A percentile compares a stretch with the other conserved stretches of the same genome.
Conservation (phyloP, 2,113 vertebrate genomes). For the Paralichthys olivaceus region DNA sequence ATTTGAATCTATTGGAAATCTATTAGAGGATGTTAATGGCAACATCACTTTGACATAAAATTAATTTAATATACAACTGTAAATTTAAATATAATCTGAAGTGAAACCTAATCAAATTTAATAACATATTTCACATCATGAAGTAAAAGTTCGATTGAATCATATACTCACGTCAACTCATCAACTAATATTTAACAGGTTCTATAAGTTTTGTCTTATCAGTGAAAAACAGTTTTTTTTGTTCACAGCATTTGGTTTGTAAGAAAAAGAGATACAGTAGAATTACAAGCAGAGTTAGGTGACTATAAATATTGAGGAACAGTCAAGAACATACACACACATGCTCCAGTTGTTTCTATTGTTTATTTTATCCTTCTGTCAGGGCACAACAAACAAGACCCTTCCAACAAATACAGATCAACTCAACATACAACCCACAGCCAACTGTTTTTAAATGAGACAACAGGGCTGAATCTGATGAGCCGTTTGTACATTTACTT, state of each 20-base stretch:
- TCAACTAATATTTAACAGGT: neutral
- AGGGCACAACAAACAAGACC: constrained; percentile 43
- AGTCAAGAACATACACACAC: neutral
- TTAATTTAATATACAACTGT: neutral
- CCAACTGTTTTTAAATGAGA: constrained; percentile 18
- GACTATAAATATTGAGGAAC: neutral
- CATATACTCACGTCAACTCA: neutral
- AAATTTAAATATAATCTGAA: neutral
- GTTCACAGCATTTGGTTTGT: neutral
- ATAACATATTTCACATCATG: neutral
- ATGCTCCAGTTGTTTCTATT: constrained; percentile 23
- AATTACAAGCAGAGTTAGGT: too few species aligned
- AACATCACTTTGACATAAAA: too few species aligned
- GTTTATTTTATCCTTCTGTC: constrained; percentile 66
- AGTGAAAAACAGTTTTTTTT: neutral
- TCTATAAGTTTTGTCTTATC: neutral
- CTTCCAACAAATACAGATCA: constrained; percentile 41
- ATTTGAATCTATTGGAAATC: too few species aligned
- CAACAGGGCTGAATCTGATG: constrained; percentile 18
- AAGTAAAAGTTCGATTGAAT: neutral
- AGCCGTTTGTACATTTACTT: constrained; percentile 21
- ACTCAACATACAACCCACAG: constrained; percentile 16
- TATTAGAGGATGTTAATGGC: too few species aligned
- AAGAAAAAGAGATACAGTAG: neutral
- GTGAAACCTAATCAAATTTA: neutral